Evolutionary conservation across 2,113 vertebrate species (phyloP), one percentile per base, ranked within the genome.

Genomic region (Erythrocebus patas): DNA sequence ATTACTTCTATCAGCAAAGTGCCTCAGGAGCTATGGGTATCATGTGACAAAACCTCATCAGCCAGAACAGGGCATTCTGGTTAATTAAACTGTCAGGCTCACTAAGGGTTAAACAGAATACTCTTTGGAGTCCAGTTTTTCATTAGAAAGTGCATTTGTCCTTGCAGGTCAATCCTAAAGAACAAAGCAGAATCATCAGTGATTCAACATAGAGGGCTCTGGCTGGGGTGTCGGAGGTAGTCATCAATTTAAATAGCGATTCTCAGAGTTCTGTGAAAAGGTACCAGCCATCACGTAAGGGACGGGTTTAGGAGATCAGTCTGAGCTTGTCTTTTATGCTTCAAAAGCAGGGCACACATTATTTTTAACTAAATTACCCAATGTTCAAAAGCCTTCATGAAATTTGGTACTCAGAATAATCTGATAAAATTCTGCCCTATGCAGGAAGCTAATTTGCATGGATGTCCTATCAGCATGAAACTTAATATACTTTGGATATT

Each of bases 301-400:
- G 38, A 68, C 30, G 52, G 79, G 78, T 45, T 92, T 45, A 20
- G 73, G 70, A 92, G 89, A 82, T 48, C 82, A 48, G 38, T 35
- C 16, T 73, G 85, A 97, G 86, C 93, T 87, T 93, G 91, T 66
- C 81, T 86, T 59, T 86, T 64, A 38, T 45, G 70, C 83, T 73
- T 95, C 93, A 86, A 87, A 92, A 89, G 83, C 68, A 83, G 30
- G 38, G 40, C 32, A 40, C 20, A 14, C 8, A 84, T 78, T 76
- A 83, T 70, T 85, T 91, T 75, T 40, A 94, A 96, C 1, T 64
- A 43, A 97, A 92, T 95, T 95, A 95, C n/a, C n/a, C 38, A 68
- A 66, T 76, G n/a, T 83, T 83, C 73, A 86, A 85, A 95, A 91
- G 79, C 45, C 59, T 82, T 96, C 68, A 87, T 66, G 94, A 87